Base-by-base conservation (phyloP, 2,888 invertebrate species). In the Caenorhabditis zanzibari region DNA sequence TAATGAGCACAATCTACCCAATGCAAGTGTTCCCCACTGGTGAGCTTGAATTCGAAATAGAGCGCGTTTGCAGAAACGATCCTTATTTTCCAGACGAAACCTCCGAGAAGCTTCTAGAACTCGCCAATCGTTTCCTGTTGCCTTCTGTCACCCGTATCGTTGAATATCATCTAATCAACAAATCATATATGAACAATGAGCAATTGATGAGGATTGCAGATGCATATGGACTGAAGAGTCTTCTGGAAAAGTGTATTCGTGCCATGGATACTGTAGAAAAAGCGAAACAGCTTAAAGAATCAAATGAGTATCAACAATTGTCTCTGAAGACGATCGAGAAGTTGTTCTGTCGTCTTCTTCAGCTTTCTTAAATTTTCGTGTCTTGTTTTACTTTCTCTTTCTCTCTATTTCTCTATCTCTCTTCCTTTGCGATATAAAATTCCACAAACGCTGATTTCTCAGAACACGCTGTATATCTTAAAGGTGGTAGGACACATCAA, bases 161-260 rank as follows among this genome's bases (percentile, higher is more conserved):
- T 5, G 61, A 61, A 24, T 2, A 61, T 24, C 61, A 24, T 16
- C 41, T 61, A 4, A 12, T 61, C 0, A 2, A 61, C 7, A 41
- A 14, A 14, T 24, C 61, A 1, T 24, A 22, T 10, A 3, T 41
- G 2, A 12, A 12, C 7, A 61, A 14, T 24, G 24, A 41, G 7
- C 24, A 61, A 61, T 22, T 61, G 24, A 41, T 61, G 41, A 24
- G 41, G 41, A 16, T 61, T 41, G 61, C 61, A 14, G 61, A 61
- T 38, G 10, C 10, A 14, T 61, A 61, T 14, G 24, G 41, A 24
- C 35, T 61, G 61, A 12, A 22, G 14, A 24, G 3, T 2, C 61
- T 61, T 41, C 41, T 61, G 14, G 24, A 41, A 19, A 41, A 41
- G 24, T 24, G 22, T 1, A 41, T 41, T 24, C 41, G 14, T 24